These are phyloP conservation scores for Andrena trimmerana DNA, from an alignment of 2,888 invertebrate genomes.

Conservation along the genomic window DNA sequence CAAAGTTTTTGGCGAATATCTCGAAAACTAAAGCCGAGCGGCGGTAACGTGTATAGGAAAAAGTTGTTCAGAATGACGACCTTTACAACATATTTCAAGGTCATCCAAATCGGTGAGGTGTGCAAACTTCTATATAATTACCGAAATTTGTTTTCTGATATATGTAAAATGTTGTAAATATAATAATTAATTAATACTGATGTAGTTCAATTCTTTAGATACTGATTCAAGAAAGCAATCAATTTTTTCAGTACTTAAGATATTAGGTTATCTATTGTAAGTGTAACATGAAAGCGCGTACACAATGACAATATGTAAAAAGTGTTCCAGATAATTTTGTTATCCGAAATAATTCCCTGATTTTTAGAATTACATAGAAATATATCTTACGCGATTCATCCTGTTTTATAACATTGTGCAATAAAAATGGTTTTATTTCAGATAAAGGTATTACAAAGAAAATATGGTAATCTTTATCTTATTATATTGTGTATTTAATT, in stretches of 20 bases:
- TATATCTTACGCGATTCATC: background rate
- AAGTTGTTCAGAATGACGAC: no score
- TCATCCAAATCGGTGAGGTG: no score
- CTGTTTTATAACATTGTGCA: background rate
- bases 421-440: background rate
- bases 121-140: no score
- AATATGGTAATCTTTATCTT: background rate
- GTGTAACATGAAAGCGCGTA: background rate
- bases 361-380: slow-evolving; percentile 4
- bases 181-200: slow-evolving; percentile 36
- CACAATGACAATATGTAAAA: background rate
- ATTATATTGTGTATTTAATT: no score
- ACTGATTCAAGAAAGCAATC: background rate
- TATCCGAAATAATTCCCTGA: background rate
- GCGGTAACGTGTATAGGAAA: no score
- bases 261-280: background rate
- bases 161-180: slow-evolving; percentile 48
- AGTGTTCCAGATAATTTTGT: background rate
- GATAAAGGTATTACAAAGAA: background rate
- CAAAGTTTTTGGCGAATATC: no score
- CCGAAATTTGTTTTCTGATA: slow-evolving; percentile 5
- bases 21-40: no score
- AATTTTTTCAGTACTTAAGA: slow-evolving; percentile 4
- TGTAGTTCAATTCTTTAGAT: slow-evolving; percentile 13
- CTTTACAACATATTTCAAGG: no score